Base-by-base conservation (phyloP, 2,888 invertebrate species). In the Chamaedrilus cognettii region DNA sequence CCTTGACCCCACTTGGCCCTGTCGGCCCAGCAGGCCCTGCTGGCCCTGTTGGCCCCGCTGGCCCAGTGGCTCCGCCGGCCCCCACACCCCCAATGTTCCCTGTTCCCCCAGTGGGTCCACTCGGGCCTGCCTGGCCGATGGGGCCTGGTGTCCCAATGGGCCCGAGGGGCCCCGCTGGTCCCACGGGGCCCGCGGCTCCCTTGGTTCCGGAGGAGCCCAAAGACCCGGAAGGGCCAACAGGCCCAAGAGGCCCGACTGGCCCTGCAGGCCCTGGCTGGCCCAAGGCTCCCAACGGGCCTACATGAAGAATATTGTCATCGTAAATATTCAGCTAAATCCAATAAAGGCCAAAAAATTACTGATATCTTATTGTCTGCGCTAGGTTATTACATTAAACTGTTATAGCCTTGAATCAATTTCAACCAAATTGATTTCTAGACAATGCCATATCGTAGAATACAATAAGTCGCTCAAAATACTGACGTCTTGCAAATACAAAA, bases 1-100 rank as follows among this genome's bases (percentile, higher is more conserved):
- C n/a, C n/a, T n/a, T n/a, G n/a, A n/a, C n/a, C n/a, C 62, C 62
- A 15, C 31, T 5, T 52, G 49, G 65, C 52, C 70, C 69, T 52
- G 59, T 28, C 33, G 51, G 50, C 35, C 35, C 55, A 7, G 55
- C 26, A 52, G 23, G 49, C 26, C 65, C 59, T 67, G 34, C 28
- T 62, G 26, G n/a, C 23, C 64, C 64, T 32, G 7, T 7, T 31
- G 57, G 3, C 15, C 64, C 64, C 7, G 31, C n/a, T 28, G 11
- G 55, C 19, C 55, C 55, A 23, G 28, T 7, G 28, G 7, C 7
- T 26, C 55, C 55, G 7, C 15, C 26, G 55, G 55, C 15, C 15
- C 55, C 55, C 19, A 19, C 15, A 23, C 15, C 5, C 15, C 55
- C 55, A 52, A 26, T 15, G 19, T 19, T 26, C 26, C 55, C 55